phyloP scores from a whole-genome alignment of 2,113 vertebrate species.

The Aldabrachelys gigantea region DNA sequence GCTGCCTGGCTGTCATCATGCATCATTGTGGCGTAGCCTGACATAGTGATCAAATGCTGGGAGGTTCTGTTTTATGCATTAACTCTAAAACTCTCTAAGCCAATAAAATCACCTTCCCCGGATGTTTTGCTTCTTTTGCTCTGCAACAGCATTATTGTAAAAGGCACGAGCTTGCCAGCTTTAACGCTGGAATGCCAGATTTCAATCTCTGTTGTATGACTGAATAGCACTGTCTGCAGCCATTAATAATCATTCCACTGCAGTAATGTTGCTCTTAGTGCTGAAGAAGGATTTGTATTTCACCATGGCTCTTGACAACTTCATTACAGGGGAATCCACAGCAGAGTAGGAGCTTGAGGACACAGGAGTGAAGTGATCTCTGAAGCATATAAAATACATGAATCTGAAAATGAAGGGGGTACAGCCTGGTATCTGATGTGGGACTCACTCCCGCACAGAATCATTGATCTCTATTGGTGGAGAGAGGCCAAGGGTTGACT shows the following conservation, averaged over 20 bases:
- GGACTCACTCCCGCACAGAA: background rate
- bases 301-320: background rate
- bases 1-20: background rate
- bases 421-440: background rate
- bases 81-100: background rate
- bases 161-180: accelerated
- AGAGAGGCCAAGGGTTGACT: background rate
- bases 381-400: background rate
- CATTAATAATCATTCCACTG: accelerated
- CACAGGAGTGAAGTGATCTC: background rate
- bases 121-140: accelerated
- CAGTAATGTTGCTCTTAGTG: background rate
- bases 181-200: accelerated
- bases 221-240: accelerated
- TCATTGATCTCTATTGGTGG: background rate
- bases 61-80: constrained; percentile 29
- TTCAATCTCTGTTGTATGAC: accelerated
- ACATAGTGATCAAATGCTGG: background rate
- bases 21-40: background rate
- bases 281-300: background rate
- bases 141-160: background rate
- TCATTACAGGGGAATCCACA: background rate
- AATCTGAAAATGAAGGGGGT: background rate
- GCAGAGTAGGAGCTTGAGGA: background rate
- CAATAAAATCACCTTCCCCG: background rate